Conservation (phyloP, 2,888 invertebrate species). For the Gari tellinella region DNA sequence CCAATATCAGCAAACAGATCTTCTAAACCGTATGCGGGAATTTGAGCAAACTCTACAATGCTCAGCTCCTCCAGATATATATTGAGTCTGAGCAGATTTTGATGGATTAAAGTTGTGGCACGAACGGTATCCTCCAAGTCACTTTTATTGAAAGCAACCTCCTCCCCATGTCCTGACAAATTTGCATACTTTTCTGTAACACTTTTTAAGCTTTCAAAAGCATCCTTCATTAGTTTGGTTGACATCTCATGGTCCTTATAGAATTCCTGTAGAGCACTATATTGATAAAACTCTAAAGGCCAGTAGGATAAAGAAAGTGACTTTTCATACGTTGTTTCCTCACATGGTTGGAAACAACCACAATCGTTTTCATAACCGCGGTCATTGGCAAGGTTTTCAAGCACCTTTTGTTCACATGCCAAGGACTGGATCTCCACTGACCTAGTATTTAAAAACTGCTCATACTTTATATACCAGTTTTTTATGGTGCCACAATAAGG, state of each 20-base stretch:
- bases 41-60: slow-evolving; percentile 78
- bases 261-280: slow-evolving; percentile 70
- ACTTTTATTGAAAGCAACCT: slow-evolving; percentile 28
- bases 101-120: slow-evolving; percentile 75
- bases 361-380: slow-evolving; percentile 75
- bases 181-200: slow-evolving; percentile 43
- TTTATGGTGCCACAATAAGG: slow-evolving; percentile 76
- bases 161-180: slow-evolving; percentile 28
- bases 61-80: slow-evolving; percentile 80
- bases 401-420: slow-evolving; percentile 71
- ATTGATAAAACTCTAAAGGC: slow-evolving; percentile 80
- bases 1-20: slow-evolving; percentile 81
- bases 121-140: slow-evolving; percentile 61
- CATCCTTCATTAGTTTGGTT: slow-evolving; percentile 73
- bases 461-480: slow-evolving; percentile 68
- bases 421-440: slow-evolving; percentile 61
- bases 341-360: slow-evolving; percentile 75
- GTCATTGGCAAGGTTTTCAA: slow-evolving; percentile 74
- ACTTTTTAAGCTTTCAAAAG: slow-evolving; percentile 64
- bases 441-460: slow-evolving; percentile 38
- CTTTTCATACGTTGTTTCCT: slow-evolving; percentile 78
- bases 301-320: slow-evolving; percentile 79
- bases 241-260: slow-evolving; percentile 61
- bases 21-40: slow-evolving; percentile 76
- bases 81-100: slow-evolving; percentile 79